Evolutionary conservation across 2,888 invertebrate genomes (phyloP), one percentile per base, ranked within the genome.

Genomic region (Polyploca ridens): DNA sequence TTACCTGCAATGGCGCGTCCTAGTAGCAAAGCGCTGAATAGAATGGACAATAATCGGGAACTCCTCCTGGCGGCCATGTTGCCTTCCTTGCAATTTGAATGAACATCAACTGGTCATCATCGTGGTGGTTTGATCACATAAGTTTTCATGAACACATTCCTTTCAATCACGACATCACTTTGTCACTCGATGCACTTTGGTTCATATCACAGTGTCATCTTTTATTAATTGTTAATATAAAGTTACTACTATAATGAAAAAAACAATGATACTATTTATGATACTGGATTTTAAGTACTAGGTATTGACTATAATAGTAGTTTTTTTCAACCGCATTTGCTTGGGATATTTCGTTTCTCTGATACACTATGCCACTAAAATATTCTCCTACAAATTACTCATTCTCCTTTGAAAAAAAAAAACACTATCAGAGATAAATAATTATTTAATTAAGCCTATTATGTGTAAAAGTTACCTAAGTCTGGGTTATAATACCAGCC

Each of bases 1-100:
- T 87, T 77, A 93, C 94, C 93, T 84, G 93, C 90, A 69, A 94
- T 89, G 72, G 90, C 93, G 69, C 93, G 87, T 69, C 93, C 93
- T 71, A 94, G 86, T 64, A 94, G 88, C 72, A 94, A 76, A 61
- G 90, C 89, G 81, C 92, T 94, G 86, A 94, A 91, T 71, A 94
- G 79, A 70, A 94, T 90, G 65, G 93, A 92, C 74, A 94, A 85
- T 79, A 91, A 80, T 66, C 90, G 87, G 64, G 88, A 82, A 74
- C 87, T 85, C 68, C 82, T 86, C 71, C 86, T 81, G 70, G 83
- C 80, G 78, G 82, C 84, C 93, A 93, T 93, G 76, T 86, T 90
- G 84, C 74, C 70, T 71, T 69, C 70, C 69, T 70, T 70, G 70
- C 74, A 67, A 66, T 69, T 69, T 70, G 65, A 68, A 49, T 74